These are phyloP conservation scores for Melierax canorus DNA, from an alignment of 2,113 vertebrate species.

Conservation along the genomic window DNA sequence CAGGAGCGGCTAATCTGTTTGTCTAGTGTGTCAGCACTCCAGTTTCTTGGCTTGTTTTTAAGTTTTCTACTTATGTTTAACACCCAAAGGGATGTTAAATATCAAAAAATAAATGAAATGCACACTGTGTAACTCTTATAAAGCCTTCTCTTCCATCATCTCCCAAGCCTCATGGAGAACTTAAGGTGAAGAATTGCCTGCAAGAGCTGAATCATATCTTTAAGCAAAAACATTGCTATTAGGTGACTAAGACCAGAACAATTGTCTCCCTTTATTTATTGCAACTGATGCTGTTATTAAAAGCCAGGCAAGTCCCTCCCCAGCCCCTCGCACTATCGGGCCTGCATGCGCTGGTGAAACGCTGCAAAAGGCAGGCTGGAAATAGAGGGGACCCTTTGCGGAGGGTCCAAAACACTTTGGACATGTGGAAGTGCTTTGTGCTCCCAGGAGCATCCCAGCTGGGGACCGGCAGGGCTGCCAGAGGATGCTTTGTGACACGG, in stretches of 20 bases:
- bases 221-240: not conserved
- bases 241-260: constrained; percentile 29
- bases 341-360: not conserved
- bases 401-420: not conserved
- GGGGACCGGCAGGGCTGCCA: not conserved
- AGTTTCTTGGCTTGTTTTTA: not conserved
- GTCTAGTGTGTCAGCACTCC: not conserved
- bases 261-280: not conserved
- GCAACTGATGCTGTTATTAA: not conserved
- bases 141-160: not conserved
- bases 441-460: not conserved
- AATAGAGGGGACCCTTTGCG: not conserved
- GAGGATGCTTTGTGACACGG: not conserved
- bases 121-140: not conserved
- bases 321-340: not conserved
- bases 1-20: not conserved
- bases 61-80: not conserved
- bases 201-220: constrained; percentile 6
- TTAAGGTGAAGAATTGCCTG: not conserved
- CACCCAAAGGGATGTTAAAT: not conserved
- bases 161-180: not conserved
- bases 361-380: not conserved
- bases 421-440: not conserved
- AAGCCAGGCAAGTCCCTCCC: not conserved
- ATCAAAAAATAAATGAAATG: not conserved